Evolutionary conservation across 2,888 invertebrate genomes (phyloP).

Genomic region (Pammene fasciana): DNA sequence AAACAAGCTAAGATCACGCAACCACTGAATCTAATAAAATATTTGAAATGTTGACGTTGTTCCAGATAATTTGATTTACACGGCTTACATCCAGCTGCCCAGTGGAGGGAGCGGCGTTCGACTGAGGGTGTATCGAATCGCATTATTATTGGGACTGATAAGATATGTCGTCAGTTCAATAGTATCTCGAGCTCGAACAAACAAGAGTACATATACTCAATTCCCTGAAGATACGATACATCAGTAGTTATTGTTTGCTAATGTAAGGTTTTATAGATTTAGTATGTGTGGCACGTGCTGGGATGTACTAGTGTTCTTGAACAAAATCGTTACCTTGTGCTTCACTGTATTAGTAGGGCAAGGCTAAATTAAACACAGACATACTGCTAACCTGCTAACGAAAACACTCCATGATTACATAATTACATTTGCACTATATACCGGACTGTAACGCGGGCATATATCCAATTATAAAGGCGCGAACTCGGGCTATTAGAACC

Average conservation of each 20-base stretch:
- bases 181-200: constrained; percentile 55
- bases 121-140: constrained; percentile 60
- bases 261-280: constrained; percentile 49
- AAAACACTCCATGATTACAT: constrained; percentile 39
- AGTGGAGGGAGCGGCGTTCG: constrained; percentile 48
- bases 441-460: constrained; percentile 5
- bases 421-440: constrained; percentile 21
- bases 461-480: constrained; percentile 16
- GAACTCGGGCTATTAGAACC: constrained; percentile 42
- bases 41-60: background rate
- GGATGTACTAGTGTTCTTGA: constrained; percentile 36
- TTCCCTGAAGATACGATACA: constrained; percentile 50
- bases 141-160: constrained; percentile 68
- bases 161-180: constrained; percentile 75
- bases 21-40: background rate
- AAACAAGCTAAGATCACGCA: constrained; percentile 26
- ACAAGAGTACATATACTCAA: constrained; percentile 48
- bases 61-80: constrained; percentile 18
- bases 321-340: constrained; percentile 52
- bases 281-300: constrained; percentile 52
- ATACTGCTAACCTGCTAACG: constrained; percentile 23
- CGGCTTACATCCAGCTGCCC: constrained; percentile 47
- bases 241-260: constrained; percentile 57
- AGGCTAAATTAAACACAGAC: constrained; percentile 50
- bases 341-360: constrained; percentile 58